Evolutionary conservation across 2,113 vertebrate genomes (phyloP).

Genomic region (Macquaria australasica): DNA sequence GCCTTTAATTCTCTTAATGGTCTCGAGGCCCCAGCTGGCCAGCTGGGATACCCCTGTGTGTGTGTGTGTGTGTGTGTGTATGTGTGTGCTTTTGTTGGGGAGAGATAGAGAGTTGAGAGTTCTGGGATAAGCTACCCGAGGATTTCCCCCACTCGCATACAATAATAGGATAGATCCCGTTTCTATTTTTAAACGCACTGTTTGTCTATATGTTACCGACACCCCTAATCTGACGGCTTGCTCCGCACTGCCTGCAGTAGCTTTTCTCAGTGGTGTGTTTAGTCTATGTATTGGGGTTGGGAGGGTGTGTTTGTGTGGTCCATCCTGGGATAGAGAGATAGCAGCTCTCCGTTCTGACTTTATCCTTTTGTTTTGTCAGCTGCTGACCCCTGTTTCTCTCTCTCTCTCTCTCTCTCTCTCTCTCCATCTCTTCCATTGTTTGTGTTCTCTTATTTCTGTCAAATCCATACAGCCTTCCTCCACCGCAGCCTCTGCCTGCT

Average conservation of each 20-base stretch:
- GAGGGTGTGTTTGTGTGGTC: constrained; percentile 64
- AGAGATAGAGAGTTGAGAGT: constrained; percentile 40
- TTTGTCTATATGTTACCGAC: constrained; percentile 64
- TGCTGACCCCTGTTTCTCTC: constrained; percentile 66
- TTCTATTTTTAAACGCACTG: constrained; percentile 76
- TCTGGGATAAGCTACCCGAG: constrained; percentile 52
- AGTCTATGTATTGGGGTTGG: constrained; percentile 58
- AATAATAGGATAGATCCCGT: constrained; percentile 72
- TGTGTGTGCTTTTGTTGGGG: constrained; percentile 54
- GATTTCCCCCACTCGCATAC: constrained; percentile 60
- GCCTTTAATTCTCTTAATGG: constrained; percentile 74
- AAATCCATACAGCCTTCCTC: constrained; percentile 42
- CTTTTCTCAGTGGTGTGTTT: constrained; percentile 64
- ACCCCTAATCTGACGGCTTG: constrained; percentile 56
- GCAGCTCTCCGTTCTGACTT: constrained; percentile 69
- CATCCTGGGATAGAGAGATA: constrained; percentile 73
- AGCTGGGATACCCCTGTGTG: constrained; percentile 65
- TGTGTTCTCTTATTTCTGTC: constrained; percentile 54
- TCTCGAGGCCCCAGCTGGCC: constrained; percentile 68
- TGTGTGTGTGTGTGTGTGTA: constrained; percentile 37
- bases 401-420: constrained; percentile 10
- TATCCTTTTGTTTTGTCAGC: constrained; percentile 81
- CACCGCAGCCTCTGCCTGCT: constrained; percentile 20
- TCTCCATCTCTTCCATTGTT: constrained; percentile 54
- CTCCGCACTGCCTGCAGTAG: constrained; percentile 47